phyloP scores from a whole-genome alignment of 2,888 invertebrate genomes.

The Nemotelus nigrinus region DNA sequence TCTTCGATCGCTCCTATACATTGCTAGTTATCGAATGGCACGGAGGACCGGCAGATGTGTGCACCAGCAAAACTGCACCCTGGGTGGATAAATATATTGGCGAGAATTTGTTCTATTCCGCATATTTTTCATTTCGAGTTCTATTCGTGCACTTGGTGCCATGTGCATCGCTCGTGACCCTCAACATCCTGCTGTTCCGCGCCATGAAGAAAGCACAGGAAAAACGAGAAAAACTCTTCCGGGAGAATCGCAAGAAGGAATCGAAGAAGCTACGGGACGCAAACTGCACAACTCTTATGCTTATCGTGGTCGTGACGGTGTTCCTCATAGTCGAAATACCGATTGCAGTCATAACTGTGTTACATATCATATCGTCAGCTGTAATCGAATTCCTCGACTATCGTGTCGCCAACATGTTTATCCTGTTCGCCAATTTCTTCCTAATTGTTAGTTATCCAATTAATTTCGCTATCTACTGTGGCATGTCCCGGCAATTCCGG shows the following conservation, averaged over 20 bases:
- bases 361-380: slow-evolving; percentile 84
- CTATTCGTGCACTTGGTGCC: slow-evolving; percentile 92
- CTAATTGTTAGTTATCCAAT: slow-evolving; percentile 91
- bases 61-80: slow-evolving; percentile 71
- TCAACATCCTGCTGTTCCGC: slow-evolving; percentile 86
- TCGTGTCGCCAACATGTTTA: slow-evolving; percentile 78
- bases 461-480: slow-evolving; percentile 95
- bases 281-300: slow-evolving; percentile 87
- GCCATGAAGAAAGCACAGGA: slow-evolving; percentile 87
- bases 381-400: slow-evolving; percentile 80
- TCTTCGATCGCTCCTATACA: slow-evolving; percentile 76
- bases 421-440: slow-evolving; percentile 88
- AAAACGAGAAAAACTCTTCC: slow-evolving; percentile 79
- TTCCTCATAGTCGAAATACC: slow-evolving; percentile 87
- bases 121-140: slow-evolving; percentile 86
- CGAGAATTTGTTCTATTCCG: slow-evolving; percentile 80
- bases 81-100: slow-evolving; percentile 78
- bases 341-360: slow-evolving; percentile 80
- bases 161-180: slow-evolving; percentile 85
- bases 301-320: slow-evolving; percentile 86
- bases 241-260: slow-evolving; percentile 81
- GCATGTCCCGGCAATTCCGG: slow-evolving; percentile 93
- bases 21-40: slow-evolving; percentile 77
- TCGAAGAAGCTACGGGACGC: slow-evolving; percentile 78
- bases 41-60: slow-evolving; percentile 73